Evolutionary conservation across 2,113 vertebrate species (phyloP).

Genomic region (Cyprinodon tularosa): DNA sequence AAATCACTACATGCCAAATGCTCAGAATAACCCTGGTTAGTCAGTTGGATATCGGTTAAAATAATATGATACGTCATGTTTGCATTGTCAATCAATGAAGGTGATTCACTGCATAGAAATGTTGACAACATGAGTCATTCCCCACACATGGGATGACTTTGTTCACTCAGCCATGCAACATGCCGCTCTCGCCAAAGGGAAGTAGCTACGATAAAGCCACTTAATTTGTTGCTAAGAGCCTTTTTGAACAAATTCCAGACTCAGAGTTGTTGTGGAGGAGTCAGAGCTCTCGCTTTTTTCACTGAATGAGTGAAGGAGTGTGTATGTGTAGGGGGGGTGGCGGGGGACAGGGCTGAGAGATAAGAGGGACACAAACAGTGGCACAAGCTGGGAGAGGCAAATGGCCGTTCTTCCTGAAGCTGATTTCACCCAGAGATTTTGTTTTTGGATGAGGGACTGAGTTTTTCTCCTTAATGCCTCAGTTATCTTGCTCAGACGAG

Average conservation of each 20-base stretch:
- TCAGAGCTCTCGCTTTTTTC: not conserved
- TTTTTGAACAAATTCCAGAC: slow-evolving; percentile 1
- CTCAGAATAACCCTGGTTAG: not conserved
- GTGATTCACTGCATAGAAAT: not conserved
- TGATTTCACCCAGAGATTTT: not conserved
- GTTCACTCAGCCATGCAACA: not conserved
- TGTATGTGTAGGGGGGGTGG: no score
- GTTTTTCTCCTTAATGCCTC: not conserved
- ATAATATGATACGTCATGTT: not conserved
- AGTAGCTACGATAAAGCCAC: not conserved
- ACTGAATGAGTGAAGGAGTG: not conserved
- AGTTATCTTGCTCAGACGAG: not conserved
- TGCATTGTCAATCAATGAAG: not conserved
- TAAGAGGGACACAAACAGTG: not conserved
- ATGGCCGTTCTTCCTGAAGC: not conserved
- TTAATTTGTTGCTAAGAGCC: not conserved
- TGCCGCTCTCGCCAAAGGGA: not conserved
- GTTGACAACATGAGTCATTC: slow-evolving; percentile 1
- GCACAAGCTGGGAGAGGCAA: not conserved
- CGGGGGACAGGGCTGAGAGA: not conserved
- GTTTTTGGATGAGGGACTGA: not conserved
- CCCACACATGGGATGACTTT: not conserved
- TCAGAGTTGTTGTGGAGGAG: not conserved
- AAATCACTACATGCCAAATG: not conserved
- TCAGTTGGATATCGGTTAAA: not conserved